A percentile compares a stretch with the other conserved stretches of the same genome.
Conservation (phyloP, 2,113 vertebrate genomes). For the Paramormyrops kingsleyae region DNA sequence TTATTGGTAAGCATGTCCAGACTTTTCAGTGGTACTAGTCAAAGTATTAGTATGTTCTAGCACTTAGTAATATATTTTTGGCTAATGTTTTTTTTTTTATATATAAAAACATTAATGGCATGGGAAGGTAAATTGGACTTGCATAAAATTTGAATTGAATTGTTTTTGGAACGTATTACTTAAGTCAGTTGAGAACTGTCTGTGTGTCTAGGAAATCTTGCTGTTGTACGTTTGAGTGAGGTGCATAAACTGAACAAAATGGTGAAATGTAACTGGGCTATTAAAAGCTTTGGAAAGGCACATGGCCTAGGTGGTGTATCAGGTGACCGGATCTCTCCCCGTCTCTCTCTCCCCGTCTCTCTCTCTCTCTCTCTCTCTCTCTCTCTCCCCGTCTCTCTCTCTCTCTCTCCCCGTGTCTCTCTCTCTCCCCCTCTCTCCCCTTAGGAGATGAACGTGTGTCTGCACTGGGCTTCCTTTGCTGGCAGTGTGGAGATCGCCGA, state of each 20-base stretch:
- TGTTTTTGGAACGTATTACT: background rate
- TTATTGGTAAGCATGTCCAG: background rate
- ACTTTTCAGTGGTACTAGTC: background rate
- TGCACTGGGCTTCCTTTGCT: conserved; percentile 87
- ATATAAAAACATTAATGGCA: background rate
- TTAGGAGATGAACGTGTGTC: conserved; percentile 82
- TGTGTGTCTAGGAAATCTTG: background rate
- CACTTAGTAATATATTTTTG: background rate
- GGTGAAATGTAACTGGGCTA: background rate
- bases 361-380: too few relatives aligned
- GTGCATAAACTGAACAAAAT: background rate
- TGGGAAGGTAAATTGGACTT: background rate
- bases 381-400: too few relatives aligned
- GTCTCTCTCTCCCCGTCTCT: background rate
- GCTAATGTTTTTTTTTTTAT: background rate
- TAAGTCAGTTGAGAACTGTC: background rate
- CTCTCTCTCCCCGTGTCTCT: too few relatives aligned
- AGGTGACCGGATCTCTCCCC: background rate
- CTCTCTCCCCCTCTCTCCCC: background rate
- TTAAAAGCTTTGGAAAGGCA: background rate
- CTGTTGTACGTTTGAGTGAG: background rate
- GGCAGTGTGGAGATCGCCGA: conserved; percentile 80
- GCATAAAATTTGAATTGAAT: background rate
- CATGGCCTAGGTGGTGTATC: background rate
- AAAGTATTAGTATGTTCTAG: background rate